Evolutionary conservation across 2,888 invertebrate species (phyloP), one percentile per base, ranked within the genome.

Genomic region (Chydorus sphaericus): DNA sequence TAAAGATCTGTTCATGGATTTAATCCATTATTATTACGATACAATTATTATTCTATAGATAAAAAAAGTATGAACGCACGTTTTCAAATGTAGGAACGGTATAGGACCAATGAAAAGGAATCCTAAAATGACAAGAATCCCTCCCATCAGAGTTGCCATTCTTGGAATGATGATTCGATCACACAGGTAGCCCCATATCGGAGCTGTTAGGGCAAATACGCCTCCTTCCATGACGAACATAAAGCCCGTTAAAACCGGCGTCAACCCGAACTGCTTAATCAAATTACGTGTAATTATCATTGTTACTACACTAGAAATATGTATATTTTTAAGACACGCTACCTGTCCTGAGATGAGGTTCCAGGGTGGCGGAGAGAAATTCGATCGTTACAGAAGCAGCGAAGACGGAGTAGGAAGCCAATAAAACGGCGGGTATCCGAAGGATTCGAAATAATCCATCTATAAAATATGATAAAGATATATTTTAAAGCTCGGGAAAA

Each of bases 331-430:
- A 68, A n/a, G n/a, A n/a, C n/a, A n/a, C n/a, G n/a, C n/a, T n/a
- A n/a, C n/a, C n/a, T n/a, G n/a, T n/a, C n/a, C n/a, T n/a, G n/a
- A 93, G 73, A 73, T 92, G 92, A 0, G 86, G 87, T 63, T 91
- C 88, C 23, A 93, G 72, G 0, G 91, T 91, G 0, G 92, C 90
- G 67, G 88, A 85, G 23, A 92, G 73, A 69, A 90, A 93, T 20
- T 88, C 87, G 53, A 88, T 85, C 62, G 85, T 85, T 75, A 83
- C 79, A 60, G 85, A 84, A 0, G 85, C 85, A 0, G 77, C 80
- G 59, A 84, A 77, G 63, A 86, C 85, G 64, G 83, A 83, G 57
- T 77, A 70, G 39, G 83, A 76, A 1, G 85, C 76, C 38, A 87
- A 67, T 37, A 82, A 66, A 2, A 87, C 81, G 23, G 83, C 82